Conservation (phyloP, 2,797 vertebrate species). For the Chelon labrosus region DNA sequence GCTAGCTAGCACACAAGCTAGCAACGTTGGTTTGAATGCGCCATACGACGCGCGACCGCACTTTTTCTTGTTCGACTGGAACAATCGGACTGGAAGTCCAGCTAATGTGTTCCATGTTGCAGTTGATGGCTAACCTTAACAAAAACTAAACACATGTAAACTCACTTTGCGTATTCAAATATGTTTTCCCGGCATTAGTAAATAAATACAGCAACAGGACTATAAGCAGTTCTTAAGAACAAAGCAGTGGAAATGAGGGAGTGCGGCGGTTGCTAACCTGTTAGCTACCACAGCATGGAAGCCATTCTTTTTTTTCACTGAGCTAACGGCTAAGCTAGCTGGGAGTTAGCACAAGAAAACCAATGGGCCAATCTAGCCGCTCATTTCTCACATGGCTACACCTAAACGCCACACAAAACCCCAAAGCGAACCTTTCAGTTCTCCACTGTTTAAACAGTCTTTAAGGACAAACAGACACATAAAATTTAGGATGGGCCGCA, state of each 20-base stretch:
- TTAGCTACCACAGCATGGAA: slow-evolving; percentile 69
- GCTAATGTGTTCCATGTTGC: slow-evolving; percentile 39
- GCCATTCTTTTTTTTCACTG: slow-evolving; percentile 58
- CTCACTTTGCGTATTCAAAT: background rate
- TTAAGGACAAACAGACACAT: slow-evolving; percentile 9
- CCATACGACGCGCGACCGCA: slow-evolving; percentile 71
- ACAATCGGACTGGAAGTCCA: slow-evolving; percentile 51
- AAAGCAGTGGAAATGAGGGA: slow-evolving; percentile 47
- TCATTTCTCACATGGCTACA: background rate
- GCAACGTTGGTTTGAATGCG: slow-evolving; percentile 57
- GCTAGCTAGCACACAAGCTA: slow-evolving; percentile 24
- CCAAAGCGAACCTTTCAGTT: rapidly evolving
- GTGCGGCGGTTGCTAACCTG: slow-evolving; percentile 48
- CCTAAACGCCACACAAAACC: rapidly evolving
- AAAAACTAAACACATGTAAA: background rate
- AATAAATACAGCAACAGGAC: rapidly evolving
- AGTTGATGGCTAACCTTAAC: background rate
- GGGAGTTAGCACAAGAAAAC: slow-evolving; percentile 58
- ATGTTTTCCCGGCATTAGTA: background rate
- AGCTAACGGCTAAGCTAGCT: slow-evolving; percentile 69
- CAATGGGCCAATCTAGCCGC: slow-evolving; percentile 24
- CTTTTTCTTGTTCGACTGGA: slow-evolving; percentile 78
- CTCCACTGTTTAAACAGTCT: background rate
- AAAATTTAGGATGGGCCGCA: background rate
- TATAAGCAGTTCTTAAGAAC: slow-evolving; percentile 9